Evolutionary conservation across 2,888 invertebrate genomes (phyloP), one percentile per base, ranked within the genome.

Genomic region (Abscondita cerata): DNA sequence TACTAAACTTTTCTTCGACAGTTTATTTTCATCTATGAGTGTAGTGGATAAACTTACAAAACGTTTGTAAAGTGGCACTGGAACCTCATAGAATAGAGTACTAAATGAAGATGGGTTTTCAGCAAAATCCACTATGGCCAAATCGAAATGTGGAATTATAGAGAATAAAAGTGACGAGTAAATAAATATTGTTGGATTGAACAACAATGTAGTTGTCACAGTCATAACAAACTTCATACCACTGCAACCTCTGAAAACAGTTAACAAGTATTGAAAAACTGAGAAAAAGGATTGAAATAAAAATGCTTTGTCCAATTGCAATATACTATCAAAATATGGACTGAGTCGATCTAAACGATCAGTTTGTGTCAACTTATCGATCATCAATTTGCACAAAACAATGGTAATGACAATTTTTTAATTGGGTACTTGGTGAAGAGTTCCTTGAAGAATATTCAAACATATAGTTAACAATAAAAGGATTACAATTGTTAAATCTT

Each of bases 321-420:
- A n/a, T 6, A 1, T 58, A 51, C 36, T 51, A 52, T 33, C 2
- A n/a, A 12, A 20, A 48, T n/a, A 48, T 48, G 33, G 48, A 31
- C 2, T 33, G 36, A 1, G 19, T 52, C 1, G 52, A 52, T 36
- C 9, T 52, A 38, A 38, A 36, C 13, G 44, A 41, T 41, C 41
- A 53, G 16, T 41, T 53, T 41, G 2, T 41, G 4, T 13, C 40
- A 8, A 20, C 40, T 2, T 60, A 48, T 12, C 4, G 44, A 16
- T 25, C 33, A 9, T 15, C 36, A 25, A 59, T 51, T 34, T n/a
- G 34, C 2, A 36, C 20, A 9, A 48, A 44, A 11, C 52, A 52
- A 52, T 59, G 59, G 52, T 52, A 46, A 46, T 59, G 59, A 52
- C 12, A 15, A 1, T 47, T 59, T 16, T 59, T 59, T n/a, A 13